phyloP scores from a whole-genome alignment of 2,113 vertebrate genomes.

The Struthidea cinerea region DNA sequence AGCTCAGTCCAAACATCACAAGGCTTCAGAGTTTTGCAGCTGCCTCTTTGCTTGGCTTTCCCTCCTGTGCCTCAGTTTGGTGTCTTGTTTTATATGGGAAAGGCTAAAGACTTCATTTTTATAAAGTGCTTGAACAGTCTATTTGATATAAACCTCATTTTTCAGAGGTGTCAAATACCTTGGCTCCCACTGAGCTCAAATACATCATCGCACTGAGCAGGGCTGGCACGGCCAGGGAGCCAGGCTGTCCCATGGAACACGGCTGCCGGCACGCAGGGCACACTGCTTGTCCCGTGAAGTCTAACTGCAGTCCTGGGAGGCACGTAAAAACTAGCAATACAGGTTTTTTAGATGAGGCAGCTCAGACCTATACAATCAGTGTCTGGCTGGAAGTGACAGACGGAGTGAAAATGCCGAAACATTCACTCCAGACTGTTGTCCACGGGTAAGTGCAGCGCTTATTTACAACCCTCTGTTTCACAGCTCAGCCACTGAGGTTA shows the following conservation, averaged over 20 bases:
- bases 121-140: not conserved
- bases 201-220: rapidly evolving
- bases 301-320: not conserved
- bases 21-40: not conserved
- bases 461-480: not conserved
- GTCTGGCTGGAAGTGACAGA: not conserved
- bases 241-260: rapidly evolving
- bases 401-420: not conserved
- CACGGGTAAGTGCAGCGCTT: not conserved
- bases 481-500: not conserved
- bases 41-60: not conserved
- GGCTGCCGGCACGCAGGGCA: not conserved
- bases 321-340: rapidly evolving
- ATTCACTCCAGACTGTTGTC: not conserved
- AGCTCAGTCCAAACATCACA: rapidly evolving
- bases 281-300: rapidly evolving
- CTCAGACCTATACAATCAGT: rapidly evolving
- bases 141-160: not conserved
- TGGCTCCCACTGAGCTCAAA: not conserved
- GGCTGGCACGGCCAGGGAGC: rapidly evolving
- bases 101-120: not conserved
- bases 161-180: not conserved
- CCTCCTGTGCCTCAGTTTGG: not conserved
- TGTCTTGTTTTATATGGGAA: not conserved
- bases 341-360: not conserved